Base-by-base conservation (phyloP, 2,113 vertebrate genomes). In the Ascaphus truei region DNA sequence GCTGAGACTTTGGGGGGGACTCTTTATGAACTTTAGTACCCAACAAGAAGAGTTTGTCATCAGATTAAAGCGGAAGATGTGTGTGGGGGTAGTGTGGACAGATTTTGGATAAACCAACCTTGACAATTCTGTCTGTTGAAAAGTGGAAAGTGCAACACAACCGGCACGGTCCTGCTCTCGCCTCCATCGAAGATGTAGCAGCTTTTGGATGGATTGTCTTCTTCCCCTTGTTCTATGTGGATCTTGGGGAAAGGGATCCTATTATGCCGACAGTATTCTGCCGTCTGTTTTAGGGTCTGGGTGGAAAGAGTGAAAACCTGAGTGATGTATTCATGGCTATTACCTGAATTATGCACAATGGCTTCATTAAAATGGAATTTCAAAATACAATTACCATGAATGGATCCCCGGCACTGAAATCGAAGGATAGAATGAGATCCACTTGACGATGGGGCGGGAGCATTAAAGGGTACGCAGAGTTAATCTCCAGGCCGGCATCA, bases 341-440 rank as follows among this genome's bases (percentile, higher is more conserved):
- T 16, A 16, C 3, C 23, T 2, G 30, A 11, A 10, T 11, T 3
- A 27, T 34, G 27, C 15, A 4, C 16, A 7, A 16, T 9, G 26
- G 16, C 1, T 5, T n/a, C 16, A 39, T 43, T 41, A 30, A 62
- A 41, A 31, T 11, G 7, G 26, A 16, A 13, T 18, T 22, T 45
- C 26, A 64, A 27, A 16, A 2, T 8, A n/a, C n/a, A n/a, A n/a
- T 78, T 81, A 89, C 87, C 83, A 60, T 10, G 20, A 87, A 84
- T 37, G 83, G 81, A 59, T 86, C 76, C 11, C 73, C 77, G 22
- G 41, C 41, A 16, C 80, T 85, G 64, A 80, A 87, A 62, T 87
- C 84, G 47, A 85, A 82, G 4, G 85, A 86, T 9, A 89, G 53
- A 23, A 85, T 79, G 64, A 86, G 71, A 16, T 85, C 75, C 12